phyloP scores from a whole-genome alignment of 2,888 invertebrate species.

The Oscheius sp. region DNA sequence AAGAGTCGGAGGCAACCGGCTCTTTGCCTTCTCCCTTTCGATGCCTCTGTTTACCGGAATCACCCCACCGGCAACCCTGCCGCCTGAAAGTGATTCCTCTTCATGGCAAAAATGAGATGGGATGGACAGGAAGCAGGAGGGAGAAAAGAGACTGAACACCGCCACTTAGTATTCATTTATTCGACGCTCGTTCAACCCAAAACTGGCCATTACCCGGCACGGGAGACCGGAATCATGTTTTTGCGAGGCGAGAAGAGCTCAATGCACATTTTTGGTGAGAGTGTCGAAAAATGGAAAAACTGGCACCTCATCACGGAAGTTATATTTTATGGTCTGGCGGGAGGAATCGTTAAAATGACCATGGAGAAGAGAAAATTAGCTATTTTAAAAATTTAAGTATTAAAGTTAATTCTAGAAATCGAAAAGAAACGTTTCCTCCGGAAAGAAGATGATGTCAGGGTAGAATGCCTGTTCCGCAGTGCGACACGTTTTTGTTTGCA shows the following conservation, averaged over 20 bases:
- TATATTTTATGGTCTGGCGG: background rate
- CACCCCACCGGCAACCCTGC: background rate
- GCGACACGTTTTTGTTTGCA: too few species aligned
- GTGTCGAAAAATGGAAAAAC: background rate
- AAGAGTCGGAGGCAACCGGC: constrained; percentile 28
- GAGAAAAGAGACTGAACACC: background rate
- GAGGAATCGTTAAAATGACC: background rate
- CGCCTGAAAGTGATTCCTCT: constrained; percentile 30
- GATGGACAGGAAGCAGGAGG: too few species aligned
- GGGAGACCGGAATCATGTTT: constrained; percentile 18
- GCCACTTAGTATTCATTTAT: constrained; percentile 31
- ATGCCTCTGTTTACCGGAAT: background rate
- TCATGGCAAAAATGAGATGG: background rate
- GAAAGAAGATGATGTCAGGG: background rate
- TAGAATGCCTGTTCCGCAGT: too few species aligned
- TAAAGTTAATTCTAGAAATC: background rate
- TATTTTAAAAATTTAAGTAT: too few species aligned
- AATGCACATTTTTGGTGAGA: background rate
- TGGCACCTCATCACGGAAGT: too few species aligned
- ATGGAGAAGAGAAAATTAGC: too few species aligned
- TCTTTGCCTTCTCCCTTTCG: background rate
- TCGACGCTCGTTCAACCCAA: background rate
- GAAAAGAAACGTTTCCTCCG: background rate
- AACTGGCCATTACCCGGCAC: background rate
- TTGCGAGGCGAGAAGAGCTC: background rate